phyloP scores from a whole-genome alignment of 2,888 invertebrate genomes.

The Sepiola atlantica region DNA sequence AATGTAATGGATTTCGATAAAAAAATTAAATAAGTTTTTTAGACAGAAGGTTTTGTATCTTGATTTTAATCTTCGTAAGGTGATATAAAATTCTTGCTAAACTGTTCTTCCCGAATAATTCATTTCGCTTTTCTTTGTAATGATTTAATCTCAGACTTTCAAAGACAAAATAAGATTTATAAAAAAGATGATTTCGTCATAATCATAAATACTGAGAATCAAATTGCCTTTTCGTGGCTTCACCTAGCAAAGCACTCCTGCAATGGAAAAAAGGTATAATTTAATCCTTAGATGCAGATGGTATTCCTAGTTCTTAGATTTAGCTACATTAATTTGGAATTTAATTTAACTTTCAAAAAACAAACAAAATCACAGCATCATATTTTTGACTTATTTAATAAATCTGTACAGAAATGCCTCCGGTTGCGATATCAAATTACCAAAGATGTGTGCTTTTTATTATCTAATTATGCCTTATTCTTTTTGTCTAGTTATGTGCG shows the following conservation, averaged over 20 bases:
- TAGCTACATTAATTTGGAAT: neutral
- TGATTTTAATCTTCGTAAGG: too few relatives aligned
- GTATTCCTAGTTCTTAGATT: neutral
- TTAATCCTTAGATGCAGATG: neutral
- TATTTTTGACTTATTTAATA: neutral
- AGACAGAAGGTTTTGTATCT: too few relatives aligned
- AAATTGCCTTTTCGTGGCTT: neutral
- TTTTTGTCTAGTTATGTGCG: too few relatives aligned
- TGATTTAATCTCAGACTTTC: neutral
- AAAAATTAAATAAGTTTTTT: too few relatives aligned
- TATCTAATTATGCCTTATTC: too few relatives aligned
- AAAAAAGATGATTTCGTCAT: neutral
- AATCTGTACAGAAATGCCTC: neutral
- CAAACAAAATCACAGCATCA: neutral
- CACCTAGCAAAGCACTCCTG: accelerated
- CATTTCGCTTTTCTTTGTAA: too few relatives aligned
- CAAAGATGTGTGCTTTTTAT: neutral
- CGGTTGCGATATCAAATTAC: neutral
- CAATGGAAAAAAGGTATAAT: neutral
- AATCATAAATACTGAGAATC: neutral
- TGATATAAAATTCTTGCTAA: too few relatives aligned
- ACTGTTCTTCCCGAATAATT: too few relatives aligned
- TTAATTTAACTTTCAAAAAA: neutral
- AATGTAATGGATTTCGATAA: too few relatives aligned
- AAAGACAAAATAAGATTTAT: neutral